Conservation (phyloP, 92 coral and sea anemone species). For the Plumapathes pennacea region DNA sequence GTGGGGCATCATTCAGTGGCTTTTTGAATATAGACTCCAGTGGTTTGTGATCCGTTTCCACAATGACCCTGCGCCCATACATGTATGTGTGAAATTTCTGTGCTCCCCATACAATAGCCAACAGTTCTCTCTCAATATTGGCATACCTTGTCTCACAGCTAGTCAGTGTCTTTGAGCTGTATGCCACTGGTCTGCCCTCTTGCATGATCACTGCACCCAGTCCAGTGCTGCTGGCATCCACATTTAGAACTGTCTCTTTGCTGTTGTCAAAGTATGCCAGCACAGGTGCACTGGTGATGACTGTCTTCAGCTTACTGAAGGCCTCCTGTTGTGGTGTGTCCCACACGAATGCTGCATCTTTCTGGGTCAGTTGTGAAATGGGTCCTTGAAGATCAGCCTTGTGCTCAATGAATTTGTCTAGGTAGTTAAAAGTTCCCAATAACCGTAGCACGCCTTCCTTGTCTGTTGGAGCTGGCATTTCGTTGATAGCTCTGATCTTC, state of each 20-base stretch:
- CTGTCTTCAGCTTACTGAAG: conserved; percentile 31
- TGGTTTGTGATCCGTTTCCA: conserved; percentile 51
- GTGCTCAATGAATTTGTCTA: conserved; percentile 47
- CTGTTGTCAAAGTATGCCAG: conserved; percentile 40
- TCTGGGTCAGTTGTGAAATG: conserved; percentile 25
- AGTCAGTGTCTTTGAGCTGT: conserved; percentile 35
- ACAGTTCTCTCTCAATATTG: conserved; percentile 34
- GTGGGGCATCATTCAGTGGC: conserved; percentile 46
- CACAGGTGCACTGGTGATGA: conserved; percentile 22
- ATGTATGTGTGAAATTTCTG: conserved; percentile 35
- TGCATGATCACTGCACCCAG: conserved; percentile 46
- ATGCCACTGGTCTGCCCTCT: conserved; percentile 41
- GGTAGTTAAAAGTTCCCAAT: conserved; percentile 38
- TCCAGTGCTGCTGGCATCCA: conserved; percentile 46
- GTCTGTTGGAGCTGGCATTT: conserved; percentile 47
- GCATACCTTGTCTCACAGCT: conserved; percentile 24
- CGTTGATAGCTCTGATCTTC: conserved; percentile 18
- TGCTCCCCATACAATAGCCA: conserved; percentile 40
- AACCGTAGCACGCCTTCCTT: conserved; percentile 38
- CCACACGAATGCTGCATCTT: conserved; percentile 35
- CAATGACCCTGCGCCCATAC: conserved; percentile 38
- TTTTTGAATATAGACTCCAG: conserved; percentile 28
- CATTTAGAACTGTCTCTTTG: conserved; percentile 28
- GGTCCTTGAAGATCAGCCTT: conserved; percentile 41
- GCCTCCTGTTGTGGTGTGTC: conserved; percentile 43